Conservation (phyloP, 1,140 invertebrate genomes). For the Hyles euphorbiae region DNA sequence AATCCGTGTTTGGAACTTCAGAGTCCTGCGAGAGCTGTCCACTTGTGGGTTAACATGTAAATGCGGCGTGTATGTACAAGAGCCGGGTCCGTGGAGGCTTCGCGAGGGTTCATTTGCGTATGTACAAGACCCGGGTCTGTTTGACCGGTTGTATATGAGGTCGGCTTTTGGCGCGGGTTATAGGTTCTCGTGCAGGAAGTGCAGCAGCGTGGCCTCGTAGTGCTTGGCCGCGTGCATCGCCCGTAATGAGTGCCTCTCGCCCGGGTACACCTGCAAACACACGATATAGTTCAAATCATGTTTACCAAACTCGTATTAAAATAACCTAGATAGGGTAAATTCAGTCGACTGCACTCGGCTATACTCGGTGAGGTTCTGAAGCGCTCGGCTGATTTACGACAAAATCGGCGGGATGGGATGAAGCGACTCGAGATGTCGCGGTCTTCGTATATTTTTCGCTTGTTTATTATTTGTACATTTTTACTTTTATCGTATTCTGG, state of each 20-base stretch:
- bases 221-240: conserved; percentile 96
- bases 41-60: background rate
- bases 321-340: too few species aligned
- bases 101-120: background rate
- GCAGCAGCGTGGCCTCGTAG: conserved; percentile 94
- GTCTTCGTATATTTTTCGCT: too few species aligned
- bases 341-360: too few species aligned
- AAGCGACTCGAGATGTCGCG: too few species aligned
- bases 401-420: too few species aligned
- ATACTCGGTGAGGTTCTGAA: too few species aligned
- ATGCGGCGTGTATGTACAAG: background rate
- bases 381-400: too few species aligned
- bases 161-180: conserved; percentile 51
- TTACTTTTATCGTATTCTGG: too few species aligned
- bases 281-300: background rate
- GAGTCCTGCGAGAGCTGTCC: background rate
- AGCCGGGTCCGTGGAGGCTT: background rate
- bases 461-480: too few species aligned
- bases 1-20: too few species aligned
- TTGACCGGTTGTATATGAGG: background rate
- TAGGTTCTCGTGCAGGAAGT: conserved; percentile 94
- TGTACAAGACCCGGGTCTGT: background rate
- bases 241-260: conserved; percentile 94
- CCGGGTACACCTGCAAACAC: conserved; percentile 89
- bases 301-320: too few species aligned